A percentile compares a stretch with the other conserved stretches of the same genome.
These are phyloP conservation scores for Mesorhabditis belari DNA, from an alignment of 2,888 invertebrate species.

Conservation along the genomic window DNA sequence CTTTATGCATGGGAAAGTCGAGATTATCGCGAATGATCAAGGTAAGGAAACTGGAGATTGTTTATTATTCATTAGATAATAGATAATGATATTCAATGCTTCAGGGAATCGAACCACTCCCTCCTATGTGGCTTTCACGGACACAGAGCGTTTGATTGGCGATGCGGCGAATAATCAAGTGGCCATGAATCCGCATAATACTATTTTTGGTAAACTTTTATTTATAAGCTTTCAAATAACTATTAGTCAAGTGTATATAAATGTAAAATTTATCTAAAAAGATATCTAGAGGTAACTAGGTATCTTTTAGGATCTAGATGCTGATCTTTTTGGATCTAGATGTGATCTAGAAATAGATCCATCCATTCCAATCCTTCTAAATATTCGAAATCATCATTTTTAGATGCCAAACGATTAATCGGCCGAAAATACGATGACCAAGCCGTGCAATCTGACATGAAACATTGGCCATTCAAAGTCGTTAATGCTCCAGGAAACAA, in stretches of 20 bases:
- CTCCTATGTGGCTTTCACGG: constrained; percentile 61
- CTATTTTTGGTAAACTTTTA: constrained; percentile 32
- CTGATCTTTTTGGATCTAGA: too few species aligned
- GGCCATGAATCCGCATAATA: constrained; percentile 59
- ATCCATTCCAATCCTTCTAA: too few species aligned
- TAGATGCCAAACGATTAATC: constrained; percentile 55
- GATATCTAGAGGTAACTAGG: too few species aligned
- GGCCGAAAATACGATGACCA: constrained; percentile 57
- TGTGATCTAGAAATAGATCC: too few species aligned
- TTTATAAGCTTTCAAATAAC: too few species aligned
- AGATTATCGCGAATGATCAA: constrained; percentile 60
- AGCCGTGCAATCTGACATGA: constrained; percentile 53
- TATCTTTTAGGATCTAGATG: too few species aligned
- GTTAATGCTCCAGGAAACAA: constrained; percentile 33
- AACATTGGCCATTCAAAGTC: constrained; percentile 50
- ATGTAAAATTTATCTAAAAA: too few species aligned
- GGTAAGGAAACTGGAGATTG: too few species aligned
- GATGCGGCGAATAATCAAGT: constrained; percentile 60
- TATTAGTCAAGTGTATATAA: too few species aligned
- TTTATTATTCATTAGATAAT: too few species aligned
- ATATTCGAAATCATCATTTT: too few species aligned
- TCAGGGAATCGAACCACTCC: constrained; percentile 69
- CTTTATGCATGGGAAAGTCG: constrained; percentile 59
- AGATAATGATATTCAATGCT: constrained; percentile 59
- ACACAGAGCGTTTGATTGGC: constrained; percentile 57